Conservation (phyloP, 1,140 invertebrate species). For the Drosophila quadrilineata region DNA sequence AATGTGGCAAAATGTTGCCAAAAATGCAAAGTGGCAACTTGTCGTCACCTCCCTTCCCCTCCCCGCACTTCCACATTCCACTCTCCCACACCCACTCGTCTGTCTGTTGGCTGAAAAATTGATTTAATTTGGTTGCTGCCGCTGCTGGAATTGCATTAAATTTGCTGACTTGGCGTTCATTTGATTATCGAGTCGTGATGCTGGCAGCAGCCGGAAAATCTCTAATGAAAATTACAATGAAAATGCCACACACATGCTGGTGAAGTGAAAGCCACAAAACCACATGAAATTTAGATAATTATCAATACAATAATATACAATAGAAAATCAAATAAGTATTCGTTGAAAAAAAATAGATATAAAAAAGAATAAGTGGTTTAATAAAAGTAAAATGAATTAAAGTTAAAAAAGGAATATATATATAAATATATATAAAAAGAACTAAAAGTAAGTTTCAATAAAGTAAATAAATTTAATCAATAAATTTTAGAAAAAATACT, state of each 20-base stretch:
- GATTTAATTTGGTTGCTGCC: slow-evolving; percentile 32
- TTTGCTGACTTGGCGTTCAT: slow-evolving; percentile 60
- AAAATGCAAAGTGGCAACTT: slow-evolving; percentile 27
- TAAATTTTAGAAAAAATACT: too few species aligned
- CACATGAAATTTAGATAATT: not conserved
- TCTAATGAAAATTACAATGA: too few species aligned
- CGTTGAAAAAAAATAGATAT: too few species aligned
- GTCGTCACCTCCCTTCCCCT: too few species aligned
- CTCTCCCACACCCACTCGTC: too few species aligned
- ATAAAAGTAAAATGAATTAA: too few species aligned
- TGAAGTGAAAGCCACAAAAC: slow-evolving; percentile 7
- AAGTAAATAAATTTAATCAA: too few species aligned
- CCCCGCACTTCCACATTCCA: not conserved
- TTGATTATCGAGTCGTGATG: slow-evolving; percentile 47
- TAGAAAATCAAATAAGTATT: too few species aligned
- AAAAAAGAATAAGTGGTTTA: too few species aligned
- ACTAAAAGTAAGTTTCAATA: too few species aligned
- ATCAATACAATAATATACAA: too few species aligned
- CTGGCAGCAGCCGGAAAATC: too few species aligned
- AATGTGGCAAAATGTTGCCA: slow-evolving; percentile 25
- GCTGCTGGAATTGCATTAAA: slow-evolving; percentile 47
- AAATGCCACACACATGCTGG: slow-evolving; percentile 21
- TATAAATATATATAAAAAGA: not conserved
- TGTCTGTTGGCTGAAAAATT: slow-evolving; percentile 18
- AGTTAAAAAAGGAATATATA: not conserved